These are phyloP conservation scores for Andrena praecox DNA, from an alignment of 2,888 invertebrate species.

Conservation along the genomic window DNA sequence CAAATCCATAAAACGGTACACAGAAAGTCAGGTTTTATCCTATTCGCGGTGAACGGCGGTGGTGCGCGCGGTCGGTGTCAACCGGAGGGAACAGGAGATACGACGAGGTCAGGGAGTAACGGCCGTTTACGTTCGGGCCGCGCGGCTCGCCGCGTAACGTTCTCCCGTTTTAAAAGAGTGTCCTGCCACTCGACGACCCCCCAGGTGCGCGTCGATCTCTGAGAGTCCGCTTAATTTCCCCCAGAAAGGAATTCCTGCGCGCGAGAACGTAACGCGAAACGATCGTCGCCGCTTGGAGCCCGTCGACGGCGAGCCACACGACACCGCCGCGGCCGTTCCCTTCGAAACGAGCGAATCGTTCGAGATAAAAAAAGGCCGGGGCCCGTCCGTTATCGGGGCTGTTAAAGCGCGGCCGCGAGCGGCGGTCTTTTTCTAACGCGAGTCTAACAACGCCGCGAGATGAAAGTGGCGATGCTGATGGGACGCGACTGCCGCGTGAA, in stretches of 20 bases:
- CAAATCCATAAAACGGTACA: constrained; percentile 73
- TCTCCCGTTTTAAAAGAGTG: constrained; percentile 66
- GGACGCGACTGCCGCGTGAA: constrained; percentile 13
- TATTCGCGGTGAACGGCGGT: constrained; percentile 68
- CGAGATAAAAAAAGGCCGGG: constrained; percentile 57
- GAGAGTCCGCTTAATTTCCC: constrained; percentile 72
- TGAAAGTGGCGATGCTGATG: constrained; percentile 48
- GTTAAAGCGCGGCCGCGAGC: constrained; percentile 36
- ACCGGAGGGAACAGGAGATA: constrained; percentile 69
- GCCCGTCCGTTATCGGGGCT: constrained; percentile 62
- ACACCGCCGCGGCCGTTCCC: constrained; percentile 32
- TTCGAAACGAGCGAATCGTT: constrained; percentile 59
- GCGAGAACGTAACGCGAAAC: constrained; percentile 46
- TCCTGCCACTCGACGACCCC: constrained; percentile 68
- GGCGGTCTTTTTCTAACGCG: constrained; percentile 46
- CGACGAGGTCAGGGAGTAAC: constrained; percentile 75
- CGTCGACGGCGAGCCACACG: constrained; percentile 24
- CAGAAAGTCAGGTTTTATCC: constrained; percentile 71
- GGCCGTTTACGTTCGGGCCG: constrained; percentile 70
- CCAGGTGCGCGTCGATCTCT: constrained; percentile 73
- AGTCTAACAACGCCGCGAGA: constrained; percentile 32
- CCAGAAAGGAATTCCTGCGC: constrained; percentile 65
- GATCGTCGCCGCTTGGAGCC: constrained; percentile 31
- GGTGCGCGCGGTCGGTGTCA: constrained; percentile 62
- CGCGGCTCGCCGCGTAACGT: constrained; percentile 68